Conservation (phyloP, 2,113 vertebrate genomes). For the Esox niger region DNA sequence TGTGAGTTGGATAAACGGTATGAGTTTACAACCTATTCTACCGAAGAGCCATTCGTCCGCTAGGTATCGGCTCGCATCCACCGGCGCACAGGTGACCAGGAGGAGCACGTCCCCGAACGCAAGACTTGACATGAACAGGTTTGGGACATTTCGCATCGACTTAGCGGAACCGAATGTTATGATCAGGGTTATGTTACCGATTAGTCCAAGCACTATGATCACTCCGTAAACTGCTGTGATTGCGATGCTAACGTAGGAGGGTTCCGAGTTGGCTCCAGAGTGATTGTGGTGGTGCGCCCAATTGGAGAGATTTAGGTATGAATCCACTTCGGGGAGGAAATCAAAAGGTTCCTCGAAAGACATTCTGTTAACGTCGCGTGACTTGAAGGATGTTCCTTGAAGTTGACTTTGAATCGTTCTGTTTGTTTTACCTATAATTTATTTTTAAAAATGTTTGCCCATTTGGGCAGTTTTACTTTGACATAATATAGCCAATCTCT, state of each 20-base stretch:
- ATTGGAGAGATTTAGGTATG: conserved; percentile 59
- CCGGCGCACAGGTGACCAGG: conserved; percentile 92
- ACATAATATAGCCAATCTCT: too few species aligned
- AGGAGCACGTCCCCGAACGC: conserved; percentile 92
- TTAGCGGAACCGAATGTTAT: conserved; percentile 90
- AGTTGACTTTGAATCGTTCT: too few species aligned
- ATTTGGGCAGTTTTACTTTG: too few species aligned
- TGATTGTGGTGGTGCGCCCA: conserved; percentile 44
- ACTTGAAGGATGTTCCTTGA: too few species aligned
- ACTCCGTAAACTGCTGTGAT: conserved; percentile 85
- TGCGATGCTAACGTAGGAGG: conserved; percentile 70
- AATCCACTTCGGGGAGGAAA: conserved; percentile 54
- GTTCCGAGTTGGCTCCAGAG: conserved; percentile 22
- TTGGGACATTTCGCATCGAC: conserved; percentile 87
- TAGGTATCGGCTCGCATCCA: conserved; percentile 93
- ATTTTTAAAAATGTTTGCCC: too few species aligned
- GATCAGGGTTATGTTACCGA: conserved; percentile 94
- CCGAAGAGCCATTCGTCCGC: conserved; percentile 93
- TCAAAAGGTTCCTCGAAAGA: conserved; percentile 65
- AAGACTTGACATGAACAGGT: conserved; percentile 93
- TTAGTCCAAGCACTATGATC: conserved; percentile 84
- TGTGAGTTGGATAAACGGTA: conserved; percentile 95
- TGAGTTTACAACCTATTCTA: conserved; percentile 91
- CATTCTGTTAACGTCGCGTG: conserved; percentile 52
- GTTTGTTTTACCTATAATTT: too few species aligned